Conservation (phyloP, 2,888 invertebrate genomes). For the Rhodophaea formosa region DNA sequence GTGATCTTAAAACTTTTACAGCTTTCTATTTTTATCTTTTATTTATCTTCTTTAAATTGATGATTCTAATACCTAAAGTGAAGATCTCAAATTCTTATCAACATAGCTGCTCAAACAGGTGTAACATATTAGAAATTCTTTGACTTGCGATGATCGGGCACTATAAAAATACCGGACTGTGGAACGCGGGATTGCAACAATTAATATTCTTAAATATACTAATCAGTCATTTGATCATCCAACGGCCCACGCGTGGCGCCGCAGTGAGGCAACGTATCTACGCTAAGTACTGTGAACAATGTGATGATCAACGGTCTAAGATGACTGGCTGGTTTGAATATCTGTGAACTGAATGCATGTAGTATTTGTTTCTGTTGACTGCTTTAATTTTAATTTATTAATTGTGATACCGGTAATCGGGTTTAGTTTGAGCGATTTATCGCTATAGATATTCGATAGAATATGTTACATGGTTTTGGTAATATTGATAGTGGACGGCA, state of each 20-base stretch:
- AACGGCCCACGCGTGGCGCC: conserved; percentile 68
- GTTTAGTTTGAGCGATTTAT: too few relatives aligned
- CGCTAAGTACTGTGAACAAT: conserved; percentile 23
- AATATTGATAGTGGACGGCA: too few relatives aligned
- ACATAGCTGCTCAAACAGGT: conserved; percentile 13
- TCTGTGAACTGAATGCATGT: conserved; percentile 26
- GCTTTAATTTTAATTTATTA: too few relatives aligned
- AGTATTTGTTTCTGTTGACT: not conserved
- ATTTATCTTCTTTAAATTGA: conserved; percentile 3
- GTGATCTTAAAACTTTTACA: conserved; percentile 3
- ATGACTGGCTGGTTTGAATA: conserved; percentile 13
- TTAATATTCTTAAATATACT: conserved; percentile 71
- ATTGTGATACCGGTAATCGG: too few relatives aligned
- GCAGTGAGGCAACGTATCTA: conserved; percentile 38
- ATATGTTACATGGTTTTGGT: too few relatives aligned
- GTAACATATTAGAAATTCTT: conserved; percentile 15
- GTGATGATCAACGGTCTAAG: conserved; percentile 2
- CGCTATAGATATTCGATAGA: too few relatives aligned
- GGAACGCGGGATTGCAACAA: conserved; percentile 61
- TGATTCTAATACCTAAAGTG: conserved; percentile 5
- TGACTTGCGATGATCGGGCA: conserved; percentile 6
- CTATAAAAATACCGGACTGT: conserved; percentile 49
- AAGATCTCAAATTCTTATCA: conserved; percentile 15
- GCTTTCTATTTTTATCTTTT: conserved; percentile 9
- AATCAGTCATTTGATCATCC: conserved; percentile 75